A percentile compares a stretch with the other conserved stretches of the same genome.
Evolutionary conservation across 2,113 vertebrate species (phyloP).

Genomic region (Notarius quadriscutis): DNA sequence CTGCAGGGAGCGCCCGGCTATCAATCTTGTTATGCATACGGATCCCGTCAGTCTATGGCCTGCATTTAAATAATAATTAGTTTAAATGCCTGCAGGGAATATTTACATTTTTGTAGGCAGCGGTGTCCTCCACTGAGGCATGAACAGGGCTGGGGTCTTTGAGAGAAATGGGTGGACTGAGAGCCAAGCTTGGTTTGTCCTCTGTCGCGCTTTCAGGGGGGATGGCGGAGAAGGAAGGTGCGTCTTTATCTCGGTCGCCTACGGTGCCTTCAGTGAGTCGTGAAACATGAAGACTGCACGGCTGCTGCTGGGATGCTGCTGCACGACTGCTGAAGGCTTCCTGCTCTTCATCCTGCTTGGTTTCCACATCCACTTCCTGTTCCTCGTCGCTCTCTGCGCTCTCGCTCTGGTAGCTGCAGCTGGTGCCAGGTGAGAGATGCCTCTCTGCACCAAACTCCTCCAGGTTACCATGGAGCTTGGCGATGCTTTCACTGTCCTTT

Average conservation of each 20-base stretch:
- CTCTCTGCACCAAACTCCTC: slow-evolving; percentile 74
- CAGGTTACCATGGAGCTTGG: slow-evolving; percentile 81
- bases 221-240: slow-evolving; percentile 67
- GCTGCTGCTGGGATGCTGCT: slow-evolving; percentile 60
- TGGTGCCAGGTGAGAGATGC: slow-evolving; percentile 82
- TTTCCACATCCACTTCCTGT: slow-evolving; percentile 92
- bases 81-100: slow-evolving; percentile 74
- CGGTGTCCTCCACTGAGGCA: slow-evolving; percentile 80
- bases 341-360: slow-evolving; percentile 85
- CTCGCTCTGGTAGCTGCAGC: slow-evolving; percentile 89
- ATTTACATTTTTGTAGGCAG: slow-evolving; percentile 96
- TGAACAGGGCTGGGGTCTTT: slow-evolving; percentile 76
- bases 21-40: slow-evolving; percentile 79
- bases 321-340: slow-evolving; percentile 61
- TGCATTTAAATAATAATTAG: slow-evolving; percentile 82
- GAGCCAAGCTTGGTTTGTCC: slow-evolving; percentile 73
- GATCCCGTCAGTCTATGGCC: slow-evolving; percentile 74
- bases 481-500: slow-evolving; percentile 87
- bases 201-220: slow-evolving; percentile 69
- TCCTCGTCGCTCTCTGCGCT: slow-evolving; percentile 82
- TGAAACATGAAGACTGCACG: slow-evolving; percentile 68
- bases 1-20: slow-evolving; percentile 71
- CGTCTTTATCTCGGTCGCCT: slow-evolving; percentile 71
- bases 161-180: slow-evolving; percentile 70
- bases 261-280: slow-evolving; percentile 69